Evolutionary conservation across 2,888 invertebrate genomes (phyloP), one percentile per base, ranked within the genome.

Genomic region (Balanococcus diminutus): DNA sequence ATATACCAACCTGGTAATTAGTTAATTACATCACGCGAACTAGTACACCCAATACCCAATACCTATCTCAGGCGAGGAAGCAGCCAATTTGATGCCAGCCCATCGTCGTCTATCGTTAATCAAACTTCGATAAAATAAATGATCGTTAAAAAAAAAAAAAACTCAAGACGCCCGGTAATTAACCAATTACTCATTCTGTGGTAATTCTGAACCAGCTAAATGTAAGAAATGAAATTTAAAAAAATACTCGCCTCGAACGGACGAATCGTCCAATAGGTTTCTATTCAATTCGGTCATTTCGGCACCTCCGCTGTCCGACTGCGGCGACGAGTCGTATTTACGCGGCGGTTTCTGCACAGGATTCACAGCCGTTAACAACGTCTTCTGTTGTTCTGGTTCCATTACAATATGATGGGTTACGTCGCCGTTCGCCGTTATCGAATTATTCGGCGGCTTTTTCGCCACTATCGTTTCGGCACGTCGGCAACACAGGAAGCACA

Each of bases 281-380:
- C 94, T 93, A 90, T 95, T 96, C 87, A 94, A 91, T 89, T 96
- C 96, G 87, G 95, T 95, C 90, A 95, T 94, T 90, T 96, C 96
- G 6, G 95, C 95, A 22, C 93, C 94, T 85, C 94, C 94, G 87
- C 93, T 93, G 84, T 92, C 93, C 28, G 94, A 93, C 6, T 94
- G 93, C 14, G 92, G 92, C 28, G 95, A 94, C 86, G 92, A 93
- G 87, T 95, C 95, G 88, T 94, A 94, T 87, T 95, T 92, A 82
- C 96, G 91, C 5, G 95, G 95, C 0, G 96, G 95, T 89, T 96
- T 96, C 87, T 94, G 94, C 22, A 96, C 94, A 0, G 96, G 96
- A 90, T 96, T 96, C 36, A 96, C 95, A 84, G 95, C 94, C 2
- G 95, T 94, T 87, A 96, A 94, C 82, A 96, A 91, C 87, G 95